These are phyloP conservation scores for Eidolon dupreanum DNA, from an alignment of 2,797 vertebrate genomes.

Conservation along the genomic window DNA sequence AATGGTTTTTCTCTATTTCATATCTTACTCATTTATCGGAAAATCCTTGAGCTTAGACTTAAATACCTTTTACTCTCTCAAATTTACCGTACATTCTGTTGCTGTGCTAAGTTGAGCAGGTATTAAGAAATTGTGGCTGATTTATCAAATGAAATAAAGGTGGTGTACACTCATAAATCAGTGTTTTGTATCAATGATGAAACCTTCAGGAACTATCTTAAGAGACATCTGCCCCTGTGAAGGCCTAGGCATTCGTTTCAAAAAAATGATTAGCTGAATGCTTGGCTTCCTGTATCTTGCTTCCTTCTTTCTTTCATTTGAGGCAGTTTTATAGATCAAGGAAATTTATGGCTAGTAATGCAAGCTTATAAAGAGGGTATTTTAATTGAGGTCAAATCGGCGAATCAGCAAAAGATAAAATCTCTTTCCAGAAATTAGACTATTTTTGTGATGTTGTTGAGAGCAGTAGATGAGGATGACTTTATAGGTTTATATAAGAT, in stretches of 20 bases:
- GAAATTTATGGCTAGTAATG: conserved; percentile 20
- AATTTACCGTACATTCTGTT: not conserved
- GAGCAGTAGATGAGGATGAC: not conserved
- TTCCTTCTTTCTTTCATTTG: conserved; percentile 39
- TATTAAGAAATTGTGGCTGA: not conserved
- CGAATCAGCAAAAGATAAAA: conserved; percentile 60
- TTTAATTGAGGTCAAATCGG: conserved; percentile 57
- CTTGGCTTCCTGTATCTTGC: not conserved
- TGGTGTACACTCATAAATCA: not conserved
- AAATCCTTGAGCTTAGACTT: not conserved
- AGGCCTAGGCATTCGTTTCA: not conserved
- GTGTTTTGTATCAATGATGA: not conserved
- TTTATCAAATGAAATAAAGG: not conserved
- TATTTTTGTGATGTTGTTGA: conserved; percentile 8
- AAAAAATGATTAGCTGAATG: not conserved
- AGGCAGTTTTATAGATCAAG: conserved; percentile 26
- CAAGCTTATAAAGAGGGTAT: conserved; percentile 55
- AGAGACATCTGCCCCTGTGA: not conserved
- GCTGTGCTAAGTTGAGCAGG: not conserved
- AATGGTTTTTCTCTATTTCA: not conserved
- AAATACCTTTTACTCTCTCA: not conserved
- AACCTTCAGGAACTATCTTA: not conserved
- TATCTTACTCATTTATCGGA: not conserved
- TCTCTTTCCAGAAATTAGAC: conserved; percentile 43
- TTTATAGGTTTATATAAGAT: not conserved